These are phyloP conservation scores for Chaetodon trifascialis DNA, from an alignment of 2,113 vertebrate species.

Conservation along the genomic window DNA sequence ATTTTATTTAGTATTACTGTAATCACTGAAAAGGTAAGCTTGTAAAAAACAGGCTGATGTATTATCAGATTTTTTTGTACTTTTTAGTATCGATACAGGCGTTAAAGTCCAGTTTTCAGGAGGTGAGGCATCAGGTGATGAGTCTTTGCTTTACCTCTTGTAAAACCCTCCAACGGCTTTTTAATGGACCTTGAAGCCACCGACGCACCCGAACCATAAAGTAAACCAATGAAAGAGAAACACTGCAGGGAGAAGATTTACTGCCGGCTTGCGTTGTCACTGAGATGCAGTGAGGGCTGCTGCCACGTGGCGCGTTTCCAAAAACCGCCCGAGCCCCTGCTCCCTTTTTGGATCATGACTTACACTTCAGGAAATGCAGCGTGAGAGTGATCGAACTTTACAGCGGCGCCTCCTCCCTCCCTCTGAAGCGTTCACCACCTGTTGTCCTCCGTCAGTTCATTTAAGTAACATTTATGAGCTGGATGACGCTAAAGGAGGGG, in stretches of 20 bases:
- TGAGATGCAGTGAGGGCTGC: background rate
- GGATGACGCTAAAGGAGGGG: background rate
- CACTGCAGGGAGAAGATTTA: slow-evolving; percentile 11
- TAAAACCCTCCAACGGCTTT: slow-evolving; percentile 13
- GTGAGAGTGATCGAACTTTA: slow-evolving; percentile 25
- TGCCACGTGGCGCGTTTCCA: slow-evolving; percentile 35
- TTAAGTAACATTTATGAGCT: slow-evolving; percentile 28
- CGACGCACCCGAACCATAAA: slow-evolving; percentile 15
- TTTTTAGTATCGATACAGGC: background rate
- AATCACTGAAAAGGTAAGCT: no score
- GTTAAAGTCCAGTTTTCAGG: background rate
- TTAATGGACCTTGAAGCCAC: slow-evolving; percentile 32
- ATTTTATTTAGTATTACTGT: no score
- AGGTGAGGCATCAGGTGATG: background rate
- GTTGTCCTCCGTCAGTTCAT: slow-evolving; percentile 18
- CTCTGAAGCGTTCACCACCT: slow-evolving; percentile 32
- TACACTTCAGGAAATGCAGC: slow-evolving; percentile 8
- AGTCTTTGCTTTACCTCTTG: background rate
- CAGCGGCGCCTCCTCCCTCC: background rate
- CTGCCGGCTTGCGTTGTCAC: slow-evolving; percentile 1
- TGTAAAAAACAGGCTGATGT: no score
- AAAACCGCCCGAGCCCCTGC: background rate
- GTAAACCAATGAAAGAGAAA: slow-evolving; percentile 9
- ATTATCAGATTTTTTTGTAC: background rate
- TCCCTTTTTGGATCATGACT: slow-evolving; percentile 19